Conservation (phyloP, 2,888 invertebrate species). For the Augiades crinisus region DNA sequence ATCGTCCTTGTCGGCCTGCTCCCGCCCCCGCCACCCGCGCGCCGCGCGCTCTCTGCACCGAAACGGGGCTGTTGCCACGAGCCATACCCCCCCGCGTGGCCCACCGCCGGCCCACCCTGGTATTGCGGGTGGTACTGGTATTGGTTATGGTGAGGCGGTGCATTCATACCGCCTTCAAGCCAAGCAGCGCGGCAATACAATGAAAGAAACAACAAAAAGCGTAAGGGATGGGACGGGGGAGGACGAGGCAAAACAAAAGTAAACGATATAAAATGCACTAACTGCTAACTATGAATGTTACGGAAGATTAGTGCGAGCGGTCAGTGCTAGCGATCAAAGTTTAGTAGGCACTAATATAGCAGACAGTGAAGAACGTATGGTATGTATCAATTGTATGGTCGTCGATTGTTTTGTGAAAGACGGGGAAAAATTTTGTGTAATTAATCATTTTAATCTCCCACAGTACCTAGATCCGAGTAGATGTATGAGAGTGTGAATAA, state of each 20-base stretch:
- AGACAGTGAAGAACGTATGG: conserved; percentile 17
- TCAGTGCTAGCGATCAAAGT: conserved; percentile 48
- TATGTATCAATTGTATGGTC: conserved; percentile 31
- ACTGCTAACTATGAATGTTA: conserved; percentile 32
- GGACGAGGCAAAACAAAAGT: conserved; percentile 59
- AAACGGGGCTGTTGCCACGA: conserved; percentile 63
- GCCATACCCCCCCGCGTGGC: conserved; percentile 46
- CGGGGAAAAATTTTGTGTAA: conserved; percentile 53
- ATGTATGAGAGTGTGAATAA: conserved; percentile 47
- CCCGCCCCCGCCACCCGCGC: conserved; percentile 47
- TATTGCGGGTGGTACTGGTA: conserved; percentile 79
- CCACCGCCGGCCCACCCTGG: conserved; percentile 64
- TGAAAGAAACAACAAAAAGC: conserved; percentile 80
- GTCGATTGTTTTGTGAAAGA: conserved; percentile 66
- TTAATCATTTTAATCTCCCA: conserved; percentile 57
- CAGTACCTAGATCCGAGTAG: conserved; percentile 67
- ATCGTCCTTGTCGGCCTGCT: conserved; percentile 75
- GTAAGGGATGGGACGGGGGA: conserved; percentile 68
- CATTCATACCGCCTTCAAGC: conserved; percentile 82
- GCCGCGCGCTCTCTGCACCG: conserved; percentile 75
- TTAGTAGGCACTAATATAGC: conserved; percentile 64
- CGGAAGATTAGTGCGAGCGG: conserved; percentile 56
- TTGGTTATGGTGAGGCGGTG: conserved; percentile 80
- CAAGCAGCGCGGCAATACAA: conserved; percentile 80
- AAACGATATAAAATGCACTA: conserved; percentile 37